A percentile compares a stretch with the other conserved stretches of the same genome.
phyloP scores from a whole-genome alignment of 2,797 vertebrate genomes.

The Cheirogaleus major region DNA sequence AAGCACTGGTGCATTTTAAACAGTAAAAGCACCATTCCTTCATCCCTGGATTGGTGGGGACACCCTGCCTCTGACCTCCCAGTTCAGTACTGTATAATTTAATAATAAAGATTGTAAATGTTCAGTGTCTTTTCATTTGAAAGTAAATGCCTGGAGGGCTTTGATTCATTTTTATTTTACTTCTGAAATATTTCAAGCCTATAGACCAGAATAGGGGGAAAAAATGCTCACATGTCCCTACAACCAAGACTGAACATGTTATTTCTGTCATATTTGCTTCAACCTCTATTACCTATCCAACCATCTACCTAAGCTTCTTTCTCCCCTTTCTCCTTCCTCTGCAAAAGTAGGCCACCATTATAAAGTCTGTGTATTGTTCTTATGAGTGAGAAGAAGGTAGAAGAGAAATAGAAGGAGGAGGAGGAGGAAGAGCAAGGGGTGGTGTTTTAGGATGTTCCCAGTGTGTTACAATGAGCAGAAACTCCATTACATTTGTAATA shows the following conservation, averaged over 20 bases:
- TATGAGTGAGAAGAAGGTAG: neutral
- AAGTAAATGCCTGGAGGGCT: constrained; percentile 1
- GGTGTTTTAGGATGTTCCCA: neutral
- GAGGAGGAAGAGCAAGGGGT: neutral
- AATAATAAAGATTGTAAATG: neutral
- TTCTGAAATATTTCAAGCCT: constrained; percentile 22
- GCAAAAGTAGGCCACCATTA: neutral
- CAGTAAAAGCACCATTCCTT: neutral
- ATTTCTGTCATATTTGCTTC: neutral
- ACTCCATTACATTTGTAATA: neutral
- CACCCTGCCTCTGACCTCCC: neutral
- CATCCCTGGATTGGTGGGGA: neutral
- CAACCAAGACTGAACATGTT: neutral
- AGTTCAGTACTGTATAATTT: neutral
- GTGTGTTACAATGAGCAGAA: neutral
- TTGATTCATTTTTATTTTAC: constrained; percentile 29
- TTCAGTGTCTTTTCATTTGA: neutral
- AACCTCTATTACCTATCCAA: neutral
- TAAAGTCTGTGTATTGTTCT: neutral
- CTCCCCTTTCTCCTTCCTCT: neutral
- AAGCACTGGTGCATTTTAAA: neutral
- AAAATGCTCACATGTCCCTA: neutral
- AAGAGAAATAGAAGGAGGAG: neutral
- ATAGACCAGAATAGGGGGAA: neutral
- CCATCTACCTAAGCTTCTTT: neutral